Evolutionary conservation across 2,113 vertebrate species (phyloP), one percentile per base, ranked within the genome.

Genomic region (Crypturellus undulatus): DNA sequence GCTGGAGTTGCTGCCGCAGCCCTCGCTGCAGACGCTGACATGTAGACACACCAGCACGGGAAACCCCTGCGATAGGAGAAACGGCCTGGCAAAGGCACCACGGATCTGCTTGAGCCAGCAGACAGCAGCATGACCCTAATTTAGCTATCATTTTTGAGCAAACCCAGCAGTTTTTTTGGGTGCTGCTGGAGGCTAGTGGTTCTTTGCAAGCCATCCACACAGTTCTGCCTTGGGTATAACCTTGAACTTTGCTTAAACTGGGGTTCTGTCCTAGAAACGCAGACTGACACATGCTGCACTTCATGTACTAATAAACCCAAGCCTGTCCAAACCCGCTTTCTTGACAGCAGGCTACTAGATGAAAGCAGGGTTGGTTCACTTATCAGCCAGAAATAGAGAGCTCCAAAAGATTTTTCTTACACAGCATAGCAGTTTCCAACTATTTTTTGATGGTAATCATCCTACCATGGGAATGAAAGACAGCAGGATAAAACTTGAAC

Each of bases 401-500:
- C 43, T 92, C 49, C 58, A 76, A 54, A 89, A 93, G 14, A 92
- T 65, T 92, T 94, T 94, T 96, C 69, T 86, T 84, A 84, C n/a
- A 51, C 32, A 63, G n/a, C 62, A 80, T 10, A 79, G 59, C 83
- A 86, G 18, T 93, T 93, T 89, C 60, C 45, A 80, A 28, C 2
- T 38, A 40, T 20, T 36, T 80, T 62, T 24, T 1, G 26, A 52
- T 94, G 42, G 9, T 91, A 83, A 73, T 84, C 51, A 42, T 80
- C 42, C 32, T 79, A 59, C 76, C 34, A 68, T 52, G 56, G 28
- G 82, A 90, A 83, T 4, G 28, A 87, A 96, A 82, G 38, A 68
- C 60, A 88, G 40, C n/a, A 72, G 90, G 82, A 86, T 92, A 92
- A 94, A 96, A 94, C 52, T 72, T 94, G 65, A 96, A 76, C 63